phyloP scores from a whole-genome alignment of 64 coral and sea anemone genomes.

The Stichodactyla helianthus region DNA sequence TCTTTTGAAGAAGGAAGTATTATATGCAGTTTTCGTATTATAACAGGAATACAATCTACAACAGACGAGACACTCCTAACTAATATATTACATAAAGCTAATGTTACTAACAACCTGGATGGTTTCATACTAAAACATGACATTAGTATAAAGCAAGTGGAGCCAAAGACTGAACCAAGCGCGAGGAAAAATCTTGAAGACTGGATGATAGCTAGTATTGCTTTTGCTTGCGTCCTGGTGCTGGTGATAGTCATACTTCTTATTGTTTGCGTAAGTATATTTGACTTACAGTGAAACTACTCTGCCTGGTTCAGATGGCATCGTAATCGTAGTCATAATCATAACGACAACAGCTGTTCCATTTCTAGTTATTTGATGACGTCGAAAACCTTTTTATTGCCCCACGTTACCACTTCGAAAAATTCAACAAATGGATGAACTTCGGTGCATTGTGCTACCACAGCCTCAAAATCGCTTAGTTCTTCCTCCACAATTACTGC shows the following conservation, averaged over 20 bases:
- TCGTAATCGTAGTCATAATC: not conserved
- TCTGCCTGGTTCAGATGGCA: not conserved
- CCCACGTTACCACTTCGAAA: too few relatives aligned
- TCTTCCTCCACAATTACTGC: too few relatives aligned
- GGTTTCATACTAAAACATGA: not conserved
- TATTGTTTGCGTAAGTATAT: slow-evolving; percentile 11
- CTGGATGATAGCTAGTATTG: slow-evolving; percentile 10
- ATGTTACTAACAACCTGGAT: not conserved
- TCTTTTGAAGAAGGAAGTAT: slow-evolving; percentile 38
- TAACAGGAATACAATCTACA: not conserved
- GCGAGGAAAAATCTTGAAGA: not conserved
- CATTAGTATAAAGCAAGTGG: not conserved
- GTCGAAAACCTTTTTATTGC: too few relatives aligned
- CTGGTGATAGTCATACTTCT: not conserved
- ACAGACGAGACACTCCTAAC: not conserved
- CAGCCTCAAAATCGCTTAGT: too few relatives aligned
- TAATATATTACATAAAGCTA: not conserved
- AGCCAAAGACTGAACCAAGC: not conserved
- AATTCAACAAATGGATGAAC: too few relatives aligned
- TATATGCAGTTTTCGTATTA: slow-evolving; percentile 31
- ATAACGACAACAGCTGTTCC: not conserved
- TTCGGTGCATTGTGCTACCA: too few relatives aligned
- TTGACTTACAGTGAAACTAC: not conserved
- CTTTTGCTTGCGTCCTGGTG: not conserved
- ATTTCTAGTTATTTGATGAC: too few relatives aligned